Evolutionary conservation across 2,888 invertebrate species (phyloP), one percentile per base, ranked within the genome.

Genomic region (Saturnia japonica): DNA sequence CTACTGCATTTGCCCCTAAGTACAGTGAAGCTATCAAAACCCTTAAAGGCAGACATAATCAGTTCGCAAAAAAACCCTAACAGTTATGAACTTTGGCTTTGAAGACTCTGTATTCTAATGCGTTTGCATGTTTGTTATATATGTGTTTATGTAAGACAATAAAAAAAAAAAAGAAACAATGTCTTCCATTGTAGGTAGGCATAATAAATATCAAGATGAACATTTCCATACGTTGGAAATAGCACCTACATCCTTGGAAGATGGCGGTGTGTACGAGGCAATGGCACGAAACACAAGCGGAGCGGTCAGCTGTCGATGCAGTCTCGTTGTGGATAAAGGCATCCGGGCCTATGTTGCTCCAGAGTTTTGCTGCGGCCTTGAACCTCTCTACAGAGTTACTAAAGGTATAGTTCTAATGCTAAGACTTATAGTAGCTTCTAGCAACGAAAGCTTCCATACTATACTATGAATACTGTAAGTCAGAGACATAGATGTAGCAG

Each of bases 141-240:
- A 45, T 45, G 19, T 25, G 22, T 54, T 11, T 0, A 22, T 25
- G 2, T 14, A 25, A 57, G 2, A 14, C 8, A 25, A 57, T 8
- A 14, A 11, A 25, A 12, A 60, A 60, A 25, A 54, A 22, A 9
- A 22, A 60, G 6, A 25, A 60, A 4, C 4, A 28, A 60, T 28
- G 0, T 0, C 12, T 60, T 14, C 9, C 3, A 60, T 72, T 75
- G 1, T 83, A 96, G 95, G 93, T 72, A 95, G 95, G 0, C 95
- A 94, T 77, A 88, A 92, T 7, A 95, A 95, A 76, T 96, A 95
- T 75, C 94, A 95, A 75, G 97, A 97, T 72, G 97, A 97, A 57
- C 95, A 96, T 77, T 98, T 98, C 90, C 96, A 97, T 84, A 98
- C 98, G 0, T 89, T 99, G 75, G 98, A 98, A 88, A 96, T 99